These are phyloP conservation scores for Hydra vulgaris DNA, from an alignment of 30 jellyfish, hydroid and myxozoan species.

Conservation along the genomic window DNA sequence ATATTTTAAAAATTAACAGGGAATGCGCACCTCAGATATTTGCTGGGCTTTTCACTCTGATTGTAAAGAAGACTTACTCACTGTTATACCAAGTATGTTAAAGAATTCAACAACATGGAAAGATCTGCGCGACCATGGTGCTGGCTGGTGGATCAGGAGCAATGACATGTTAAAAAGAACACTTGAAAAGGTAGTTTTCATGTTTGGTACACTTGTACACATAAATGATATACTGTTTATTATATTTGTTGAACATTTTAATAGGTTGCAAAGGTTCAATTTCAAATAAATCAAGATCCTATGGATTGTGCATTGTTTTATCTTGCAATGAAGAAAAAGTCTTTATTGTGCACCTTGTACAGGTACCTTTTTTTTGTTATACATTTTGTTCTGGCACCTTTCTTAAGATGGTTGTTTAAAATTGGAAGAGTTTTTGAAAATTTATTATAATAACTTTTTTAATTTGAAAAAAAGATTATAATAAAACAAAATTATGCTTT, in stretches of 20 bases:
- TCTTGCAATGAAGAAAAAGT: conserved; percentile 82
- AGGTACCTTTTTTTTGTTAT: conserved; percentile 32
- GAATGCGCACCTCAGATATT: conserved; percentile 68
- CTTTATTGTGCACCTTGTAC: conserved; percentile 76
- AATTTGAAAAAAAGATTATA: too few species aligned
- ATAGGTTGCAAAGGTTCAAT: conserved; percentile 92
- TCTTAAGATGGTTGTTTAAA: not conserved
- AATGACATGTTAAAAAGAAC: conserved; percentile 67
- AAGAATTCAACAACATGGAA: conserved; percentile 89
- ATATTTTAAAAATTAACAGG: conserved; percentile 26
- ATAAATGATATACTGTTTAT: not conserved
- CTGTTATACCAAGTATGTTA: conserved; percentile 88
- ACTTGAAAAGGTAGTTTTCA: conserved; percentile 62
- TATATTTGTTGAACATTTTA: not conserved
- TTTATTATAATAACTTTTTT: too few species aligned
- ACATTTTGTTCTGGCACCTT: not conserved
- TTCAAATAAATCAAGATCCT: conserved; percentile 88
- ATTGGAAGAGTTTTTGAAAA: too few species aligned
- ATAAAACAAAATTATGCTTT: too few species aligned
- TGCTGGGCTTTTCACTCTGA: conserved; percentile 99
- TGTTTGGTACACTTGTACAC: too few species aligned
- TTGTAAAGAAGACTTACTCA: conserved; percentile 81
- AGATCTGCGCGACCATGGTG: conserved; percentile 77
- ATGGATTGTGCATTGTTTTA: conserved; percentile 92
- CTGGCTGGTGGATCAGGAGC: conserved; percentile 97